Conservation (phyloP, 2,797 vertebrate species). For the Mormyrops boulengeri region DNA sequence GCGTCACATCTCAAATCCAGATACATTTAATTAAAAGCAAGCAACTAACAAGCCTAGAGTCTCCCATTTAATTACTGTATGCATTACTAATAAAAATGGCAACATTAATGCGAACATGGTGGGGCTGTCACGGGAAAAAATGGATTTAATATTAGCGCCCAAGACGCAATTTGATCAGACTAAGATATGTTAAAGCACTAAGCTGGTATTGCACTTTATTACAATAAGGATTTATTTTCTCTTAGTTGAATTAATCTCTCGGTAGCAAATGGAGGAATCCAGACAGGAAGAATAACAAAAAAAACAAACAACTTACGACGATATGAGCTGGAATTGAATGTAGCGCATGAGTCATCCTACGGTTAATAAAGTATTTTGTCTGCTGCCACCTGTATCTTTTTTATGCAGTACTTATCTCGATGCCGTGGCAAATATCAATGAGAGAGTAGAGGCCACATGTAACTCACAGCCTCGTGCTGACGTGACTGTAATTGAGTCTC, state of each 20-base stretch:
- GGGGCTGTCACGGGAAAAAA: not conserved
- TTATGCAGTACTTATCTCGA: not conserved
- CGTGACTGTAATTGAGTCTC: not conserved
- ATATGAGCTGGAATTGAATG: slow-evolving; percentile 11
- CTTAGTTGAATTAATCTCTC: slow-evolving; percentile 13
- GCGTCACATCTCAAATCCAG: not conserved
- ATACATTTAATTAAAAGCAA: not conserved
- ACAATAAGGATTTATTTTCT: slow-evolving; percentile 18
- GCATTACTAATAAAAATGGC: slow-evolving; percentile 11
- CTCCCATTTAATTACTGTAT: not conserved
- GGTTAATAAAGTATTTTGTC: slow-evolving; percentile 7
- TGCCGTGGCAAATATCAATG: not conserved
- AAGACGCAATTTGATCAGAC: slow-evolving; percentile 8
- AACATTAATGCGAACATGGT: not conserved
- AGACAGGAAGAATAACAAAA: slow-evolving; percentile 10
- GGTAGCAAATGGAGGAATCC: not conserved
- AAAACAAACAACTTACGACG: slow-evolving; percentile 6
- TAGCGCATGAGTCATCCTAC: not conserved
- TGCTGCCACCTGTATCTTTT: slow-evolving; percentile 1
- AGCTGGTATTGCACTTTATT: slow-evolving; percentile 13
- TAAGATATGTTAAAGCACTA: slow-evolving; percentile 14
- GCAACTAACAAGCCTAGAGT: not conserved
- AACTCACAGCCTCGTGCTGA: not conserved
- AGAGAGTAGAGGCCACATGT: not conserved
- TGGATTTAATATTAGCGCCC: slow-evolving; percentile 15